phyloP scores from a whole-genome alignment of 2,797 vertebrate species.

The Enteromius argenteus region DNA sequence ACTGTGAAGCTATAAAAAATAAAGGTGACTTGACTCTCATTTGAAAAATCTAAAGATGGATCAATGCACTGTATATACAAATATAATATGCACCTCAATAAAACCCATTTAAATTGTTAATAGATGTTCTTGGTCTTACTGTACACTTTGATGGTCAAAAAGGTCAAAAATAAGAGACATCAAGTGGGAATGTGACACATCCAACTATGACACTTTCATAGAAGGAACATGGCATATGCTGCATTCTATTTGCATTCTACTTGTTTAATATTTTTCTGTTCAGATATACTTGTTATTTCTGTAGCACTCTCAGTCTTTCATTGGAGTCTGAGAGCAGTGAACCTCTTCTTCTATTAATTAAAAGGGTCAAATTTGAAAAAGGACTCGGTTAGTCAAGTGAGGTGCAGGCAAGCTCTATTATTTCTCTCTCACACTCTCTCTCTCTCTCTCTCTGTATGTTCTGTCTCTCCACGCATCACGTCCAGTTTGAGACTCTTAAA shows the following conservation, averaged over 20 bases:
- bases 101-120: not conserved
- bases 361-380: conserved; percentile 25
- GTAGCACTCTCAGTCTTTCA: not conserved
- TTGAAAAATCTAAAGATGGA: not conserved
- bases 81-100: not conserved
- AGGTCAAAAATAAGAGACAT: not conserved
- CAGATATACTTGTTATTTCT: conserved; percentile 1
- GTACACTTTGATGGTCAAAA: not conserved
- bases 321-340: not conserved
- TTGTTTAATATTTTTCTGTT: not conserved
- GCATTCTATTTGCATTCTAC: not conserved
- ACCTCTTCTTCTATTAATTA: conserved; percentile 10
- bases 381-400: not conserved
- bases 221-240: not conserved
- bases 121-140: not conserved
- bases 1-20: not conserved
- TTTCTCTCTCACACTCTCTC: not conserved
- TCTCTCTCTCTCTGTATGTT: not conserved
- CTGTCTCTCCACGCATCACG: not conserved
- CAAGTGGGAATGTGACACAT: not conserved
- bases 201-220: not conserved
- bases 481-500: conserved; percentile 41
- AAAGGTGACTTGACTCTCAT: not conserved
- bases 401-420: not conserved
- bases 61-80: not conserved